These are phyloP conservation scores for Heteropelma amictum DNA, from an alignment of 2,888 invertebrate species.

Conservation along the genomic window DNA sequence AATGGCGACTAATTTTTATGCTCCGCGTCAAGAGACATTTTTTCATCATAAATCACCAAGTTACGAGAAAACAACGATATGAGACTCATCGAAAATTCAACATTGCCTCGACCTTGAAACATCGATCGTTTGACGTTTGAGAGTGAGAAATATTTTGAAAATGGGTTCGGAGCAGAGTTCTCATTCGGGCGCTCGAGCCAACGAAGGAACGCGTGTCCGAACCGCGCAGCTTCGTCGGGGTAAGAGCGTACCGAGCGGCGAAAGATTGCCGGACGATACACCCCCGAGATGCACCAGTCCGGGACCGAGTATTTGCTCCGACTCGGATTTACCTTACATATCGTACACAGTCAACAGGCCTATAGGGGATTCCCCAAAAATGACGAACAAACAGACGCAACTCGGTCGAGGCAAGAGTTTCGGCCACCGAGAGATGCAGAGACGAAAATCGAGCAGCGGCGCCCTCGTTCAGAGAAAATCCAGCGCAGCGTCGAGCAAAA, in stretches of 20 bases:
- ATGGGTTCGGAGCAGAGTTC: constrained; percentile 77
- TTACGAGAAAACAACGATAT: not conserved
- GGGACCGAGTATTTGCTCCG: constrained; percentile 92
- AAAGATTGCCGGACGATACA: constrained; percentile 70
- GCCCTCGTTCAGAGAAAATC: constrained; percentile 63
- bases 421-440: constrained; percentile 68
- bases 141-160: not conserved
- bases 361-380: constrained; percentile 93
- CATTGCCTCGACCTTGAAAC: not conserved
- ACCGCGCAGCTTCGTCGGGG: constrained; percentile 71
- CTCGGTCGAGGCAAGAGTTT: constrained; percentile 72
- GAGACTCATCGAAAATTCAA: constrained; percentile 1
- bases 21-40: not conserved
- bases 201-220: constrained; percentile 62
- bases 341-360: constrained; percentile 94
- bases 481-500: constrained; percentile 63
- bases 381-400: constrained; percentile 81
- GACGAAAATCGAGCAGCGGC: constrained; percentile 68
- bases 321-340: constrained; percentile 93
- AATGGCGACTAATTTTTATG: constrained; percentile 15
- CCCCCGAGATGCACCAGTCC: constrained; percentile 89
- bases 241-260: constrained; percentile 75
- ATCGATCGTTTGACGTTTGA: not conserved
- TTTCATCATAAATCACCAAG: not conserved
- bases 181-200: constrained; percentile 63